Base-by-base conservation (phyloP, 1,140 invertebrate species). In the Zeugodacus cucurbitae region DNA sequence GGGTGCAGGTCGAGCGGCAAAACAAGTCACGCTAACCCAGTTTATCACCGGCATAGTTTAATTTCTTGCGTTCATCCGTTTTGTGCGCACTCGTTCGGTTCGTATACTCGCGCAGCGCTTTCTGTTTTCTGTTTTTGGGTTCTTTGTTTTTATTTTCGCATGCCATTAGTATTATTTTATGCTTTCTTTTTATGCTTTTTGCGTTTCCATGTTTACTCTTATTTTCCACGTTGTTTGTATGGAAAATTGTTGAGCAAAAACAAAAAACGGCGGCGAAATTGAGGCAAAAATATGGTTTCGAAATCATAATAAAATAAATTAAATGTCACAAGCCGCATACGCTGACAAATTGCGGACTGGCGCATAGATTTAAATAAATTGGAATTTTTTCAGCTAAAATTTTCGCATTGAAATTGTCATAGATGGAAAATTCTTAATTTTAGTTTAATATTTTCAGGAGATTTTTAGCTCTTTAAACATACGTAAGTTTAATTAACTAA, bases 21-120 rank as follows among this genome's bases (percentile, higher is more conserved):
- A 82, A 74, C 14, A 22, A 82, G 74, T 82, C 74, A 82, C 74
- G 74, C 74, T 82, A 82, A 82, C 74, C 74, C 41, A 82, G 41
- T 82, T 82, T 82, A 82, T 82, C 41, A 82, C 74, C 44, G 74
- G 74, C 74, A 82, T 82, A 82, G 74, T 82, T 82, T 48, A 82
- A 48, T 82, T 82, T 82, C 41, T 82, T 48, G 41, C 74, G 10
- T 82, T 82, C 37, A 48, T 82, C 34, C 37, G 74, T 82, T 82
- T 78, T 82, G 22, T 41, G 70, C 34, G 29, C 74, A 22, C 22
- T 78, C 70, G 37, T 41, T 82, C 74, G 74, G 74, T 82, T 82
- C 74, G 74, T 82, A 48, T 82, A 48, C 74, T 54, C 5, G 22
- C 41, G 7, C 26, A 29, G 44, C 29, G 10, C 29, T 48, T 82